Evolutionary conservation across 2,888 invertebrate genomes (phyloP).

Genomic region (Amblyteles armatorius): DNA sequence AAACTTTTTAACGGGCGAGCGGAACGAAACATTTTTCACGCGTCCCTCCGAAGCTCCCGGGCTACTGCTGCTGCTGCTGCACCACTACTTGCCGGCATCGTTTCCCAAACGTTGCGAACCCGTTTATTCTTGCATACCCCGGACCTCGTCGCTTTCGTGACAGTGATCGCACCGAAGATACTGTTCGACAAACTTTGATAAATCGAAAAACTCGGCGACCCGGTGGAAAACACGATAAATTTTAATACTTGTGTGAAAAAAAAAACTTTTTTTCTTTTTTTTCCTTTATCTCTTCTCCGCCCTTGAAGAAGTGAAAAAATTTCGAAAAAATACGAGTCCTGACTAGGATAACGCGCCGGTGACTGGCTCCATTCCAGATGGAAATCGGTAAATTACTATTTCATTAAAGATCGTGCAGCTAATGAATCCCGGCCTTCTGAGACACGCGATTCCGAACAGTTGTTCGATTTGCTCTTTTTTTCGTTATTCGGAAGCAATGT

Average conservation of each 20-base stretch:
- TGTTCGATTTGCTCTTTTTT: neutral
- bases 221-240: neutral
- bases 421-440: neutral
- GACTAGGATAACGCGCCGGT: conserved; percentile 18
- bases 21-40: conserved; percentile 34
- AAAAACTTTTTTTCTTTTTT: neutral
- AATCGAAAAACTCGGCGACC: neutral
- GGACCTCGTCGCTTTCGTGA: conserved; percentile 38
- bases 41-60: conserved; percentile 50
- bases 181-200: conserved; percentile 4
- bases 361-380: conserved; percentile 43
- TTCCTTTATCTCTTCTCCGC: neutral
- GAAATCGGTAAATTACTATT: conserved; percentile 57
- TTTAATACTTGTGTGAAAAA: neutral
- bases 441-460: neutral
- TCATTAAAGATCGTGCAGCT: conserved; percentile 43
- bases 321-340: neutral
- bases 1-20: conserved; percentile 23
- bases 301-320: neutral
- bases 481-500: too few species aligned
- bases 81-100: conserved; percentile 68
- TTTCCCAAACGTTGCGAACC: conserved; percentile 58
- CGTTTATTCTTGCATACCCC: conserved; percentile 66
- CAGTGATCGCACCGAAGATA: conserved; percentile 44
- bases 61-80: conserved; percentile 53